These are phyloP conservation scores for Coptodon rendalli DNA, from an alignment of 2,113 vertebrate species.

Conservation along the genomic window DNA sequence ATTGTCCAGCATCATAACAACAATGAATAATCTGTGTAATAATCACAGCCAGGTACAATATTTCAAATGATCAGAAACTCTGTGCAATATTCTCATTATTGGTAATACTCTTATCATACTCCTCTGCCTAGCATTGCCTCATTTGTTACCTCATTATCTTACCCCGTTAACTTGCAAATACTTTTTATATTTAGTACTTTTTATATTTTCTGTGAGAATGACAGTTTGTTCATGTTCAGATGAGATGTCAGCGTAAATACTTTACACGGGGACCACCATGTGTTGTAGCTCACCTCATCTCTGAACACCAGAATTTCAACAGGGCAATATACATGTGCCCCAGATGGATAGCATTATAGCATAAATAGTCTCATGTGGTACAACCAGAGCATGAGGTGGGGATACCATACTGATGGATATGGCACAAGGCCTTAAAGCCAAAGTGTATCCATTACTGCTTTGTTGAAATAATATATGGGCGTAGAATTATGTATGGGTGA, in stretches of 20 bases:
- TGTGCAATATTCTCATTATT: not conserved
- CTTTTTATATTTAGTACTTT: not conserved
- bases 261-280: slow-evolving; percentile 10
- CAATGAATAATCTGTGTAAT: not conserved
- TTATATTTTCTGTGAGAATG: not conserved
- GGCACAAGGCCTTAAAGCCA: slow-evolving; percentile 3
- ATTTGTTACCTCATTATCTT: not conserved
- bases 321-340: not conserved
- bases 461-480: slow-evolving; percentile 31
- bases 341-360: slow-evolving; percentile 10
- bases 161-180: not conserved
- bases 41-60: not conserved
- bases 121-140: not conserved
- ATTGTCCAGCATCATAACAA: not conserved
- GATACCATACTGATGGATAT: not conserved
- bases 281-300: slow-evolving; percentile 19
- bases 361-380: not conserved
- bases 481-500: slow-evolving; percentile 33
- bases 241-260: slow-evolving; percentile 20
- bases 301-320: not conserved
- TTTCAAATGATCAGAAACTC: not conserved
- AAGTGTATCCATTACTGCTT: slow-evolving; percentile 30
- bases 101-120: not conserved
- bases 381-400: not conserved
- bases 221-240: not conserved